Evolutionary conservation across 2,113 vertebrate genomes (phyloP), one percentile per base, ranked within the genome.

Genomic region (Prunella fulvescens): DNA sequence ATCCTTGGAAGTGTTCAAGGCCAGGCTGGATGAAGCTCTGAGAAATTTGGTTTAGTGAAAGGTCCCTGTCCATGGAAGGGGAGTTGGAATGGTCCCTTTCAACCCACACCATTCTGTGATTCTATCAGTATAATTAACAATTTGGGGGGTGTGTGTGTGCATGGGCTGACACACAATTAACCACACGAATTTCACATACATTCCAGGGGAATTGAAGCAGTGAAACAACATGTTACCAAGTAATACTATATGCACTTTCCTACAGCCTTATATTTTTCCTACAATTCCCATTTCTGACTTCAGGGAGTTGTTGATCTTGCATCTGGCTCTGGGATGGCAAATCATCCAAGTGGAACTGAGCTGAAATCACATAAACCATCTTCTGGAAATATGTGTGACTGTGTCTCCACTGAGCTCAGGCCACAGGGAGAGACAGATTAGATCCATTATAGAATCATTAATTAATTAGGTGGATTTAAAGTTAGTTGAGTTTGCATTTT

Each of bases 171-270:
- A 2, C 10, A 4, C 28, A 73, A 24, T 48, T 42, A 50, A 14
- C 39, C 25, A 14, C 2, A 0, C 2, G 2, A 25, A 28, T 51
- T 79, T 72, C 48, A n/a, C 19, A 18, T 1, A 6, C 5, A 2
- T 44, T 51, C 42, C 39, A 51, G 29, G 9, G 20, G 29, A 60
- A 26, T 37, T 6, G 44, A n/a, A 93, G 9, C 48, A 31, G 35
- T 24, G 44, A 77, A 45, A 53, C 25, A 56, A n/a, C 7, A 6
- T 6, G 23, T 31, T 37, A 48, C 14, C 29, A 57, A 42, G 11
- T 10, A 53, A 33, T 13, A 23, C 3, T 4, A 9, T 7, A 8
- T 20, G 10, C 17, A 33, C 61, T 51, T 71, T 33, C 24, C 20
- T 47, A 6, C 18, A 56, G 35, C 23, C 51, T 26, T 48, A 0